These are phyloP conservation scores for Emydoidea blandingii DNA, from an alignment of 2,797 vertebrate genomes.

Conservation along the genomic window DNA sequence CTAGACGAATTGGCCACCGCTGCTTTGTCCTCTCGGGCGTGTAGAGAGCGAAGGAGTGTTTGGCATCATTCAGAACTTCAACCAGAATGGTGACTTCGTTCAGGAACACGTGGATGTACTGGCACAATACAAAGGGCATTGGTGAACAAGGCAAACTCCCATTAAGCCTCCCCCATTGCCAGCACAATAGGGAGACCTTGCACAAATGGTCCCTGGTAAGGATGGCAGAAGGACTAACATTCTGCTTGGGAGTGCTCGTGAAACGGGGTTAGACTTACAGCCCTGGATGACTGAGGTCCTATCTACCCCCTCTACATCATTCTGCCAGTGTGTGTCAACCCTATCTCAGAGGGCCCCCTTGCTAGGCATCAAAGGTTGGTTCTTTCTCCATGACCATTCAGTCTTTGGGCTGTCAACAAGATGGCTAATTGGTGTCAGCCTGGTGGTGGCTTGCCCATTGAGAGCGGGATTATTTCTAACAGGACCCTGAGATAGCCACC, in stretches of 20 bases:
- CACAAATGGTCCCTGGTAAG: neutral
- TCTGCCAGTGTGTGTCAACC: neutral
- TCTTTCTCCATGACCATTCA: neutral
- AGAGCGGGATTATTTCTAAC: neutral
- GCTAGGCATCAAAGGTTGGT: neutral
- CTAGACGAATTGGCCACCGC: slow-evolving; percentile 94
- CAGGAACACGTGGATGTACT: slow-evolving; percentile 97
- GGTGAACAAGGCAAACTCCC: neutral
- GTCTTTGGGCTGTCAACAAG: neutral
- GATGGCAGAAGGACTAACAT: neutral
- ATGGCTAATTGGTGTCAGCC: neutral
- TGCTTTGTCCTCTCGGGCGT: slow-evolving; percentile 94
- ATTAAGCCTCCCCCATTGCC: neutral
- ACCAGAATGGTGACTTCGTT: slow-evolving; percentile 97
- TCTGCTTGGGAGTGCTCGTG: neutral
- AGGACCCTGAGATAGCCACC: neutral
- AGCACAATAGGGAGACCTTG: neutral
- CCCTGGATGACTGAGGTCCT: neutral
- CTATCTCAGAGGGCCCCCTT: neutral
- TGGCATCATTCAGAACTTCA: slow-evolving; percentile 91
- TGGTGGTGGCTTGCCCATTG: neutral
- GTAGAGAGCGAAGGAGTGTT: slow-evolving; percentile 95
- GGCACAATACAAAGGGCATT: neutral
- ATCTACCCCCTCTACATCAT: neutral
- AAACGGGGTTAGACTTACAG: neutral